phyloP scores from a whole-genome alignment of 2,888 invertebrate species.

The Reticulitermes lucifugus region DNA sequence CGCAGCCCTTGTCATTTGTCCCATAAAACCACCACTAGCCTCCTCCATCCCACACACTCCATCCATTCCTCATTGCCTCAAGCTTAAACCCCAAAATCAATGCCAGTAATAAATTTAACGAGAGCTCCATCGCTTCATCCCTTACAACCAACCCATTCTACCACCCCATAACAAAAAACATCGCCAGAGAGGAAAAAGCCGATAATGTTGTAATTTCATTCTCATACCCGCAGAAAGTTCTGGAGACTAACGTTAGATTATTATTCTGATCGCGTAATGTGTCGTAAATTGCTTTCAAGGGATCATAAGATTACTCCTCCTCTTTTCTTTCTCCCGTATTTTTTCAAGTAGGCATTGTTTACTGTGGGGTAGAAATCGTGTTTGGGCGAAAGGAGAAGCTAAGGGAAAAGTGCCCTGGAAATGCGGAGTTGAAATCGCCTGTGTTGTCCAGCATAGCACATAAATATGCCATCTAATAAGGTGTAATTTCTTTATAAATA shows the following conservation, averaged over 20 bases:
- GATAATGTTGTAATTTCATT: conserved; percentile 43
- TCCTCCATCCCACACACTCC: not conserved
- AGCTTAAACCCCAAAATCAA: conserved; percentile 43
- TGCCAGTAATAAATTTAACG: conserved; percentile 45
- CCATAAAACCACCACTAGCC: conserved; percentile 22
- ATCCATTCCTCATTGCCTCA: conserved; percentile 31
- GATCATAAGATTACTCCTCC: conserved; percentile 26
- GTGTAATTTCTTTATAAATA: too few relatives aligned
- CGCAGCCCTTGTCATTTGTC: conserved; percentile 33
- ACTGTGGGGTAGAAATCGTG: not conserved
- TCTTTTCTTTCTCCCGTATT: not conserved
- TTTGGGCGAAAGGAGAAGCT: not conserved
- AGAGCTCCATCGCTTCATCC: conserved; percentile 29
- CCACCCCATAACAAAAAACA: conserved; percentile 21
- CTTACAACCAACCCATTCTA: conserved; percentile 22
- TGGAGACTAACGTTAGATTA: conserved; percentile 3
- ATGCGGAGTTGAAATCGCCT: not conserved
- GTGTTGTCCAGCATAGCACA: too few relatives aligned
- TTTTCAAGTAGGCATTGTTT: conserved; percentile 30
- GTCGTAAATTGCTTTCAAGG: conserved; percentile 37
- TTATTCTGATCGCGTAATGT: conserved; percentile 35
- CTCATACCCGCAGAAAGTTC: conserved; percentile 13
- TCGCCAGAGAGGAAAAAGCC: conserved; percentile 10
- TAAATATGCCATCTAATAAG: too few relatives aligned
- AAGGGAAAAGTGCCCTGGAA: not conserved